Evolutionary conservation across 2,797 vertebrate species (phyloP), one percentile per base, ranked within the genome.

Genomic region (Percopsis omiscomaycus): DNA sequence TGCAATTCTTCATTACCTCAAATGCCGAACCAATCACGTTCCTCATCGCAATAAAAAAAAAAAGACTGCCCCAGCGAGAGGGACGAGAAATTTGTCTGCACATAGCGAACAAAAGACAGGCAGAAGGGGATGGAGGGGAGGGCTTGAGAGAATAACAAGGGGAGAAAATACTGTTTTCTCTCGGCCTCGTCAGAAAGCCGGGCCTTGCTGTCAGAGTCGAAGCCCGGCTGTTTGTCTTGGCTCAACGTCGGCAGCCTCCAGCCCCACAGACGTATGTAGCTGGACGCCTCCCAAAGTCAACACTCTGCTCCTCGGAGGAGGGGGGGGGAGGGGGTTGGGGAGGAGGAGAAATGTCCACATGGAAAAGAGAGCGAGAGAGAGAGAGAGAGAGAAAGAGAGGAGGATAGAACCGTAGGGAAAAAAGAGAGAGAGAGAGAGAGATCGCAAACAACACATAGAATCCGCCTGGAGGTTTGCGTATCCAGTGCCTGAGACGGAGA

Each of bases 181-280:
- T 89, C 74, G 72, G 84, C 87, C 88, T 89, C 84, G 77, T 89
- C 81, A 84, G 80, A 80, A 79, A 86, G 80, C 86, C 80, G 75
- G 84, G 87, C 68, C 77, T 80, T 82, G 85, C 80, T 88, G 89
- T 90, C 85, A 83, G 82, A 87, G 78, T 77, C 73, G 2, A 71
- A 85, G 68, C 79, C 75, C 79, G 83, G 75, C 81, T 90, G 88
- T 90, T 91, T 89, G 88, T 87, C 88, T 91, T 90, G 89, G 90
- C 89, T 88, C 37, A 69, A 76, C 78, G 81, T 82, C 77, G 78
- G 83, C 74, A 81, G 83, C 85, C 84, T 83, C 80, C 85, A 86
- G 85, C 65, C 69, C 83, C 55, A 68, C 83, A 84, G 87, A 89
- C 88, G 8, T 85, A 86, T 83, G 88, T 88, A 84, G 86, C 87